Conservation (phyloP, 2,888 invertebrate species). For the Cataglyphis albicans region DNA sequence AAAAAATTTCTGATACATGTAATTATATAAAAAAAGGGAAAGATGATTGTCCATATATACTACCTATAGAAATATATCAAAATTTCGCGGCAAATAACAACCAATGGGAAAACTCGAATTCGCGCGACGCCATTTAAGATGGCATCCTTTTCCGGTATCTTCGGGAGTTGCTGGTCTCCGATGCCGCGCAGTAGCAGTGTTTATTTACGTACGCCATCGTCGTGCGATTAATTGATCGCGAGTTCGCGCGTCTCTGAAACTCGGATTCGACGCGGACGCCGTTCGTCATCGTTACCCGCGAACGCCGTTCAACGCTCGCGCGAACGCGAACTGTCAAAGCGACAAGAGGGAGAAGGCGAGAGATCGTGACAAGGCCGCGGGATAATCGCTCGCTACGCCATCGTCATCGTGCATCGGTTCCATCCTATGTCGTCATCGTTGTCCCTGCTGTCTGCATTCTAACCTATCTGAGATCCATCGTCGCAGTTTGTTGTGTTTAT, state of each 20-base stretch:
- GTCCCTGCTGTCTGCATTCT: neutral
- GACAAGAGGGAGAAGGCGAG: neutral
- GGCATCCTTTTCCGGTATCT: conserved; percentile 57
- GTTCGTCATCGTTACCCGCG: neutral
- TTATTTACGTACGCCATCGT: conserved; percentile 78
- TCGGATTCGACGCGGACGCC: conserved; percentile 3
- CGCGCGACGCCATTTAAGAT: conserved; percentile 61
- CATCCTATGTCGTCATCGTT: conserved; percentile 62
- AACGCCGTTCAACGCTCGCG: neutral
- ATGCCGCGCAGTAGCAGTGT: conserved; percentile 79
- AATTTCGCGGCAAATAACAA: neutral
- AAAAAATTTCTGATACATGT: too few relatives aligned
- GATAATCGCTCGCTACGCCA: neutral
- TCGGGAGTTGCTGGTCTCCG: conserved; percentile 61
- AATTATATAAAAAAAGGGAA: too few relatives aligned
- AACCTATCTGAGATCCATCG: conserved; percentile 17
- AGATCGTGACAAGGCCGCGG: neutral
- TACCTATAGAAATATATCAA: neutral
- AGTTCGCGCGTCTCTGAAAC: conserved; percentile 29
- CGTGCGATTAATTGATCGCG: conserved; percentile 73
- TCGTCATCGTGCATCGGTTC: conserved; percentile 52
- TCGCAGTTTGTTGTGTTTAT: conserved; percentile 47
- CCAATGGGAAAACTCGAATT: neutral
- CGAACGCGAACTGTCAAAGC: neutral
- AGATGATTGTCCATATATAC: too few relatives aligned